Percentiles rank a stretch among this genome's conserved stretches.
Conservation (phyloP, 1,140 invertebrate genomes). For the Lanistes nyassanus region DNA sequence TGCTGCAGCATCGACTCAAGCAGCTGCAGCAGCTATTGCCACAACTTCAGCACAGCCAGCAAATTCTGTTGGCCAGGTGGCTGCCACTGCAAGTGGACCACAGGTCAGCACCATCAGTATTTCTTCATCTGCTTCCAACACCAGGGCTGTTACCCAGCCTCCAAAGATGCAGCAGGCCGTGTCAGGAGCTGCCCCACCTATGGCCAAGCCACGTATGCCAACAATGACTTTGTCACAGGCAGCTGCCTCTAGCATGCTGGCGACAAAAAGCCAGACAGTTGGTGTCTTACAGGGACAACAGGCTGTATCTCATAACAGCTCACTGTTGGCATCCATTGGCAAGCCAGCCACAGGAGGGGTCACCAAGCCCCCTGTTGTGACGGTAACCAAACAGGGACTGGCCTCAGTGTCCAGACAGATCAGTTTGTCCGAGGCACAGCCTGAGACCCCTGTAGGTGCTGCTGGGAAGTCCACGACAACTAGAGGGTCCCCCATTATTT, state of each 20-base stretch:
- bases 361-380: conserved; percentile 17
- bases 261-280: conserved; percentile 21
- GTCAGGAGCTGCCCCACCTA: no score
- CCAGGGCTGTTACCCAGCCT: no score
- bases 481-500: conserved; percentile 27
- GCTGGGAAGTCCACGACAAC: conserved; percentile 13
- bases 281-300: not conserved
- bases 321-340: conserved; percentile 7
- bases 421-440: not conserved
- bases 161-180: no score
- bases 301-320: not conserved
- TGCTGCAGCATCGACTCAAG: conserved; percentile 33
- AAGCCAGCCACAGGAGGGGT: not conserved
- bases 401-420: not conserved
- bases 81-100: not conserved
- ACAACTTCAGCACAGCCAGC: not conserved
- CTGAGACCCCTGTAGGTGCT: not conserved
- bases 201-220: no score
- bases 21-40: conserved; percentile 28
- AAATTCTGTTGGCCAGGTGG: not conserved
- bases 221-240: no score
- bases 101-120: no score
- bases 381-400: conserved; percentile 22
- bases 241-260: conserved; percentile 23
- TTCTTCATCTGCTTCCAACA: no score